Conservation (phyloP, 1,140 invertebrate genomes). For the Drosophila parvula region DNA sequence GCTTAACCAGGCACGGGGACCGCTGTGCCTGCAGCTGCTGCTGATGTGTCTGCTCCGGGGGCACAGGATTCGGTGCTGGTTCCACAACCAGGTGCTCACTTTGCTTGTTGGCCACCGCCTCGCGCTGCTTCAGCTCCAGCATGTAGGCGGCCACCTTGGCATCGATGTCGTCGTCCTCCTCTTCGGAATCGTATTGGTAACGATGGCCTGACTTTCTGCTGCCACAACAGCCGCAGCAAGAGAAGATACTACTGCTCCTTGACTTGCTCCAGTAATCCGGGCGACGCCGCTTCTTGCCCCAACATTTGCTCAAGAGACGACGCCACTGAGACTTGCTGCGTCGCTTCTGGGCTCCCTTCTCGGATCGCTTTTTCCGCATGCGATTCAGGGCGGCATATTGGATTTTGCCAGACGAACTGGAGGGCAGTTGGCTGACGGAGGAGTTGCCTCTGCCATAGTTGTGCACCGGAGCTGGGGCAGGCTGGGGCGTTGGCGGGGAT, state of each 20-base stretch:
- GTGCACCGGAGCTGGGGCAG: conserved; percentile 44
- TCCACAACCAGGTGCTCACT: conserved; percentile 61
- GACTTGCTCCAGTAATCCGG: conserved; percentile 55
- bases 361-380: conserved; percentile 56
- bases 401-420: conserved; percentile 64
- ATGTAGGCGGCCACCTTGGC: conserved; percentile 84
- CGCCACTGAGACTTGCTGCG: conserved; percentile 38
- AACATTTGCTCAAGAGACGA: conserved; percentile 34
- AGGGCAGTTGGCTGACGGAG: conserved; percentile 29
- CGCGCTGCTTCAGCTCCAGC: conserved; percentile 77
- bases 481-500: conserved; percentile 9
- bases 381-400: conserved; percentile 79
- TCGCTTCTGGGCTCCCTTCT: conserved; percentile 19
- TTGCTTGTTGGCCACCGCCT: conserved; percentile 49
- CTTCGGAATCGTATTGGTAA: conserved; percentile 75
- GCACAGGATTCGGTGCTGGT: conserved; percentile 1
- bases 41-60: conserved; percentile 28
- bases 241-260: background rate
- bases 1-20: conserved; percentile 11
- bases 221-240: conserved; percentile 28
- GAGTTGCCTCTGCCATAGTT: conserved; percentile 57
- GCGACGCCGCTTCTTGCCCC: conserved; percentile 22
- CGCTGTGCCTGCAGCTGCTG: conserved; percentile 10
- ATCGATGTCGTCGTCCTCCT: conserved; percentile 84
- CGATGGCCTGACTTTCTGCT: background rate